Evolutionary conservation across 2,888 invertebrate genomes (phyloP).

Genomic region (Synanthedon vespiformis): DNA sequence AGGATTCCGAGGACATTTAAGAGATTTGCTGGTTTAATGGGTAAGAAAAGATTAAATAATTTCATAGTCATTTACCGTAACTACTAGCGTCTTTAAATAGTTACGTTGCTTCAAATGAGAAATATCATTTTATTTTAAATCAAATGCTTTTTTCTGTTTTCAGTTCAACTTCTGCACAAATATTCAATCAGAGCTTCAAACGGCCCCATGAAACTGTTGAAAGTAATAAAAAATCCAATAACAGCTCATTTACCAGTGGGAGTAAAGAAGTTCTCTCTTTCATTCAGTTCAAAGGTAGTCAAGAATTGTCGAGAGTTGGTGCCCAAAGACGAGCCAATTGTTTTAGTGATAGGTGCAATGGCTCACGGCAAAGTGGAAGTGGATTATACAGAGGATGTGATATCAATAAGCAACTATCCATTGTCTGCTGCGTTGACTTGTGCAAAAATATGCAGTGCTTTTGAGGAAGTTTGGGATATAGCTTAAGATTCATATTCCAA

Average conservation of each 20-base stretch:
- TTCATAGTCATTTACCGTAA: background rate
- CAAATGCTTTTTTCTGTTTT: slow-evolving; percentile 23
- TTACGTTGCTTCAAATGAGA: too few relatives aligned
- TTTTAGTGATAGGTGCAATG: slow-evolving; percentile 95
- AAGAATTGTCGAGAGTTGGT: slow-evolving; percentile 81
- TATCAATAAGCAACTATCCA: slow-evolving; percentile 96
- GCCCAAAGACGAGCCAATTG: slow-evolving; percentile 84
- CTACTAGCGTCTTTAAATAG: too few relatives aligned
- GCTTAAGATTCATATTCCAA: slow-evolving; percentile 32
- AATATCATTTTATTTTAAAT: background rate
- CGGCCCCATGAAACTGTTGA: slow-evolving; percentile 88
- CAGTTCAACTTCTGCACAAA: slow-evolving; percentile 96
- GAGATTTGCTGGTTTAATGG: slow-evolving; percentile 96
- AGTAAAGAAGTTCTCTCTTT: slow-evolving; percentile 89
- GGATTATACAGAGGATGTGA: slow-evolving; percentile 91
- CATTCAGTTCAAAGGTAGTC: slow-evolving; percentile 83
- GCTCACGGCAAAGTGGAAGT: slow-evolving; percentile 92
- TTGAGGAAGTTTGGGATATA: slow-evolving; percentile 93
- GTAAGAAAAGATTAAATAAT: slow-evolving; percentile 53
- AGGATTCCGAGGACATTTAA: slow-evolving; percentile 97
- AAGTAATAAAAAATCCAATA: slow-evolving; percentile 97
- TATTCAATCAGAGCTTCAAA: slow-evolving; percentile 92
- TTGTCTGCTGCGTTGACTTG: slow-evolving; percentile 96
- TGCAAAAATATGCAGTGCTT: slow-evolving; percentile 92
- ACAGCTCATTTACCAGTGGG: slow-evolving; percentile 95